These are phyloP conservation scores for Cyphomyrmex costatus DNA, from an alignment of 1,140 invertebrate species.

Conservation along the genomic window DNA sequence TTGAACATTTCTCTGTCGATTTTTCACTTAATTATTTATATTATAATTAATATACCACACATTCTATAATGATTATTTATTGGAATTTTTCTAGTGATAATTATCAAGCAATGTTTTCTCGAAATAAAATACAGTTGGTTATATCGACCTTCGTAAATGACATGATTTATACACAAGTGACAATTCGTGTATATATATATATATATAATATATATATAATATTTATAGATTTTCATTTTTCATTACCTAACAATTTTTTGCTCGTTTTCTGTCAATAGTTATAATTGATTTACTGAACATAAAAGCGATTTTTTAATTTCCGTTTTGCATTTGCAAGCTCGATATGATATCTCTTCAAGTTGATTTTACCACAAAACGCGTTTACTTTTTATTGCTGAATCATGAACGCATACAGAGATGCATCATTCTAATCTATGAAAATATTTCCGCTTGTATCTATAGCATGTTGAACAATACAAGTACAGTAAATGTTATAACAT, in stretches of 20 bases:
- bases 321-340: background rate
- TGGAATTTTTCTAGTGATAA: background rate
- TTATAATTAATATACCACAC: background rate
- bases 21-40: no score
- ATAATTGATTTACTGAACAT: background rate
- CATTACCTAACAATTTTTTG: background rate
- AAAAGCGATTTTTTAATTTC: constrained; percentile 22
- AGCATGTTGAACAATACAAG: background rate
- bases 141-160: background rate
- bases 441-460: background rate
- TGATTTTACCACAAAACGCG: background rate
- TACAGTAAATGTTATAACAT: background rate
- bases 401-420: background rate
- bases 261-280: background rate
- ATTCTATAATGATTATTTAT: background rate
- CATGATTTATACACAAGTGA: background rate
- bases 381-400: constrained; percentile 22
- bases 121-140: background rate
- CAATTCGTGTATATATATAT: no score
- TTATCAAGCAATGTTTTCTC: constrained; percentile 1
- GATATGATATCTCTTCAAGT: background rate
- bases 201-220: no score
- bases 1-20: no score
- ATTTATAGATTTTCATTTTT: background rate
- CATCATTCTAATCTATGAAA: background rate